phyloP scores from a whole-genome alignment of 2,797 vertebrate species.

The Xiphophorus birchmanni region DNA sequence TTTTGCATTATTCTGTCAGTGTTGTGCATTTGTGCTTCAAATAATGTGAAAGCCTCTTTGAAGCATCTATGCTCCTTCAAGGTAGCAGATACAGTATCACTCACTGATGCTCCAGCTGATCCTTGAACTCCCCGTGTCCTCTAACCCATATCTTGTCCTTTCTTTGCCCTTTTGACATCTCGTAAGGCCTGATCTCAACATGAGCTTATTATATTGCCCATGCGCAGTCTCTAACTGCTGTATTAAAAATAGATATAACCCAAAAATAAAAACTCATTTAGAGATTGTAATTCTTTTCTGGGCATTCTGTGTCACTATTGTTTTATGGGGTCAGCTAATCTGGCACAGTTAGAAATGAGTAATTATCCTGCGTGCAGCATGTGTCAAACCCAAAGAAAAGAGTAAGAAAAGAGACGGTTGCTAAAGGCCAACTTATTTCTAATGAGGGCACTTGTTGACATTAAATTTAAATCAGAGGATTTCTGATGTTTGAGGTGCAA shows the following conservation, averaged over 20 bases:
- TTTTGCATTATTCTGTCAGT: background rate
- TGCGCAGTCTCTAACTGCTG: constrained; percentile 37
- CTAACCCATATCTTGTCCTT: constrained; percentile 21
- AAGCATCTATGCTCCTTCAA: background rate
- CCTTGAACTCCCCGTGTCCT: background rate
- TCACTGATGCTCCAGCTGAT: constrained; percentile 22
- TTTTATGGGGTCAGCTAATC: constrained; percentile 76
- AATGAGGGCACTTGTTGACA: constrained; percentile 63
- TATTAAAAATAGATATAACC: constrained; percentile 58
- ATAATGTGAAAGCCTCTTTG: background rate
- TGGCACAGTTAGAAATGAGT: constrained; percentile 66
- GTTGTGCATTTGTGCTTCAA: constrained; percentile 5
- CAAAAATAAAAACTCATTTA: constrained; percentile 73
- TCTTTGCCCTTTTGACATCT: constrained; percentile 43
- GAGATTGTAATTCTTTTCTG: constrained; percentile 53
- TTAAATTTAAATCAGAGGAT: constrained; percentile 41
- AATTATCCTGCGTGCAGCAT: constrained; percentile 61
- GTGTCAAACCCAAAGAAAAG: constrained; percentile 47
- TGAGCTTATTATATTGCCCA: constrained; percentile 40
- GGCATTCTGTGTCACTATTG: constrained; percentile 56
- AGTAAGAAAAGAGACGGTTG: constrained; percentile 36
- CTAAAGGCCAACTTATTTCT: constrained; percentile 60
- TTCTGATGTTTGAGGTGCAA: constrained; percentile 27
- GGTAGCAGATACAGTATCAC: constrained; percentile 10
- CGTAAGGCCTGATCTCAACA: constrained; percentile 32